Conservation (phyloP, 2,113 vertebrate species). For the Epinephelus moara region DNA sequence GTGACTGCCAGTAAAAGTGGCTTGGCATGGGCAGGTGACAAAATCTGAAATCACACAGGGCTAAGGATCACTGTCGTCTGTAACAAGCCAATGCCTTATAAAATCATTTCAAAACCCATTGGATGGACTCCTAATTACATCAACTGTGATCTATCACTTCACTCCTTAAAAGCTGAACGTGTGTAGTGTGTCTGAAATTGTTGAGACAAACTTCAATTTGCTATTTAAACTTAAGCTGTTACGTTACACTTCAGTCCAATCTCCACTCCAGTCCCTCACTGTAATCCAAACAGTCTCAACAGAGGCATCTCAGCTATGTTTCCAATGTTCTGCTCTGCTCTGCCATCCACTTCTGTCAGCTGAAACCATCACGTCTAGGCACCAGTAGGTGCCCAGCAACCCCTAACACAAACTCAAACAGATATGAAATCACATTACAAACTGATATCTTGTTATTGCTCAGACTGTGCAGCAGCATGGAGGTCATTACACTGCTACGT, state of each 20-base stretch:
- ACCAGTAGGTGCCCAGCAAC: constrained; percentile 35
- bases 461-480: not conserved
- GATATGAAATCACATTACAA: not conserved
- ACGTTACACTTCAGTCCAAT: not conserved
- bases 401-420: constrained; percentile 29
- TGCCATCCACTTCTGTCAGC: not conserved
- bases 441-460: constrained; percentile 16
- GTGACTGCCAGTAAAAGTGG: constrained; percentile 11
- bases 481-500: not conserved
- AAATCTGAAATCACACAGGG: constrained; percentile 13
- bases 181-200: not conserved
- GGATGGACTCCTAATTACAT: not conserved
- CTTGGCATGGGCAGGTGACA: not conserved
- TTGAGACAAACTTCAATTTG: not conserved
- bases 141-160: not conserved
- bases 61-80: not conserved
- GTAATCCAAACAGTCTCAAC: constrained; percentile 47
- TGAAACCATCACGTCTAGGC: not conserved
- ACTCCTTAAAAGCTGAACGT: not conserved
- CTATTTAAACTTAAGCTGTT: constrained; percentile 5
- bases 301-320: constrained; percentile 46
- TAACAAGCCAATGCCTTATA: not conserved
- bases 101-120: not conserved
- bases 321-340: constrained; percentile 35
- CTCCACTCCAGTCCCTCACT: constrained; percentile 1